phyloP scores from a whole-genome alignment of 2,113 vertebrate genomes.

The Labrus mixtus region DNA sequence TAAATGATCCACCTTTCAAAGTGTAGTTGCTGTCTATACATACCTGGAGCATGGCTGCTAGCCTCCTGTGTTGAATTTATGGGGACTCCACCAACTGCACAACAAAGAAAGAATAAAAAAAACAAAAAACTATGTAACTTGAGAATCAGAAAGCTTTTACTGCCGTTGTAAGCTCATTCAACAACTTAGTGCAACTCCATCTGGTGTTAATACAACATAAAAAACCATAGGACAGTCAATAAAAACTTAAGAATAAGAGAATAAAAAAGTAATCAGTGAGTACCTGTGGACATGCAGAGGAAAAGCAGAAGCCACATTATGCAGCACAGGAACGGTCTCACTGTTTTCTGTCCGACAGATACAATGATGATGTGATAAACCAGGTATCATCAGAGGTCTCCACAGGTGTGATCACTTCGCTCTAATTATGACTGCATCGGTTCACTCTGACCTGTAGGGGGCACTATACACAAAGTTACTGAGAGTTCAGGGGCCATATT shows the following conservation, averaged over 20 bases:
- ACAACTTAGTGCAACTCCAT: too few relatives aligned
- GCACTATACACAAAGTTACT: neutral
- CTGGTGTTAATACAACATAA: too few relatives aligned
- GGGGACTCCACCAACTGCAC: constrained; percentile 20
- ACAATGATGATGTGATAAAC: neutral
- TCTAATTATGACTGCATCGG: constrained; percentile 2
- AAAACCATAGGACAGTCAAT: too few relatives aligned
- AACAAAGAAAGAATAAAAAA: neutral
- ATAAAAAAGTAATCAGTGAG: neutral
- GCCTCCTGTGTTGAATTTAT: neutral
- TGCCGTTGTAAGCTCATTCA: too few relatives aligned
- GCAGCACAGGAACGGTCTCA: neutral
- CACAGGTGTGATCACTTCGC: constrained; percentile 42
- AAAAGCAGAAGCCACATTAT: constrained; percentile 19
- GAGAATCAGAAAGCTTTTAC: neutral
- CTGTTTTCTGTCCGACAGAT: neutral
- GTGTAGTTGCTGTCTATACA: neutral
- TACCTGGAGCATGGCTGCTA: neutral
- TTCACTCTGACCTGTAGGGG: neutral
- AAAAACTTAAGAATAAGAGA: neutral
- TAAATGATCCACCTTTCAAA: neutral
- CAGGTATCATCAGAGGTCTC: neutral
- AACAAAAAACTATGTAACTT: neutral
- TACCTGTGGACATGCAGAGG: constrained; percentile 42
- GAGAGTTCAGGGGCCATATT: neutral